These are phyloP conservation scores for Heterodera carotae DNA, from an alignment of 1,140 invertebrate genomes.

Conservation along the genomic window DNA sequence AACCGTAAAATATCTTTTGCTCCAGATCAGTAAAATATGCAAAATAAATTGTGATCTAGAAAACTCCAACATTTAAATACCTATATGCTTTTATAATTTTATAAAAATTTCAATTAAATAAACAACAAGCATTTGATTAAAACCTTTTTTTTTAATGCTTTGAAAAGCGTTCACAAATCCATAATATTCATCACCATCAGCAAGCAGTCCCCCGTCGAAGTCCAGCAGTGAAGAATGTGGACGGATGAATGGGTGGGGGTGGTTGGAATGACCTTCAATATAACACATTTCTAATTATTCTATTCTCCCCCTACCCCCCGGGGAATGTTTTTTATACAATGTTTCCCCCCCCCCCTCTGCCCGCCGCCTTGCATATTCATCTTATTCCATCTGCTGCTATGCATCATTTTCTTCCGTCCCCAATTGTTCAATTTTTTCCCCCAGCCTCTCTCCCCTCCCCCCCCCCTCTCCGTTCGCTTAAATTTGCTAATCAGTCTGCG, in stretches of 20 bases:
- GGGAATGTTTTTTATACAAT: not conserved
- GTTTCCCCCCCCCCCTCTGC: not conserved
- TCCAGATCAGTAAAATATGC: no score
- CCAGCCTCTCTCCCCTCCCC: not conserved
- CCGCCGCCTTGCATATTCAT: not conserved
- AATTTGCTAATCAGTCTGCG: not conserved
- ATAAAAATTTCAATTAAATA: no score
- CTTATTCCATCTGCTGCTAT: not conserved
- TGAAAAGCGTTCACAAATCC: not conserved
- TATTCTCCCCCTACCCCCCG: not conserved
- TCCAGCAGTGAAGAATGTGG: not conserved
- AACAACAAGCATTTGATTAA: no score
- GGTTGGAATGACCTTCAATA: not conserved
- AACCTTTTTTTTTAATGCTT: no score
- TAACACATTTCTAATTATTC: conserved; percentile 2
- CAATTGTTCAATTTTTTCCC: no score
- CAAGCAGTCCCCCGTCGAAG: not conserved
- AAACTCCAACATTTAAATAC: no score
- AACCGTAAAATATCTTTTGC: no score
- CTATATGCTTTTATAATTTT: no score
- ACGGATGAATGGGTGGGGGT: not conserved
- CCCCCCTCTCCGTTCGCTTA: not conserved
- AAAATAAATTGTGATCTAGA: no score
- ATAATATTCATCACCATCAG: not conserved
- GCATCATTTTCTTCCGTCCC: not conserved